phyloP scores from a whole-genome alignment of 2,113 vertebrate genomes.

The Saiga tatarica region DNA sequence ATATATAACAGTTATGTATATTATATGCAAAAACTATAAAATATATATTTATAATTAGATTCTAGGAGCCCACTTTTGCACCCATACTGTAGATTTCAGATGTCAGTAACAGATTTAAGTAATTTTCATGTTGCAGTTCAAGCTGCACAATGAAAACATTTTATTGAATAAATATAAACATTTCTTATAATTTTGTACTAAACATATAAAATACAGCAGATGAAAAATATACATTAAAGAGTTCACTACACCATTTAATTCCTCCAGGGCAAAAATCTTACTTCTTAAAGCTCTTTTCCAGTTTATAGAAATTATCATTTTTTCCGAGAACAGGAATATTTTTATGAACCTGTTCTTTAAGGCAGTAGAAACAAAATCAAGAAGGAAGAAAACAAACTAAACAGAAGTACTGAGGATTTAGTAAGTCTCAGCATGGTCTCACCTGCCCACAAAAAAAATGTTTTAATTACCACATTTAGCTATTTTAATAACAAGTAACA shows the following conservation, averaged over 20 bases:
- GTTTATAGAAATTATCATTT: neutral
- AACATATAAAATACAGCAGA: neutral
- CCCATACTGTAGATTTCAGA: neutral
- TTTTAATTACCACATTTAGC: neutral
- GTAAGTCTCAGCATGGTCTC: neutral
- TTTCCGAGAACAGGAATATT: neutral
- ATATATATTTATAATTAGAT: neutral
- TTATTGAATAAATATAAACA: slow-evolving; percentile 1
- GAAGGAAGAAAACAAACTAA: neutral
- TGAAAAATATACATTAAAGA: neutral
- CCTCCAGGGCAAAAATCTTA: neutral
- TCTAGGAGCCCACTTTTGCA: neutral
- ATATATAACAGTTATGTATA: neutral
- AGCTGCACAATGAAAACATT: neutral
- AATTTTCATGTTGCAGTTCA: neutral
- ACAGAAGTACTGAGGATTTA: neutral
- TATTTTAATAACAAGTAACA: neutral
- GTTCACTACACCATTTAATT: neutral
- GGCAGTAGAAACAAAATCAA: neutral
- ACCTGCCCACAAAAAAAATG: neutral
- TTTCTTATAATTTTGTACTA: neutral
- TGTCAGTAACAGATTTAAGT: neutral
- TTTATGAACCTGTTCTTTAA: neutral
- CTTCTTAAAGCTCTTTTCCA: neutral
- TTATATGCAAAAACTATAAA: neutral